Conservation (phyloP, 2,888 invertebrate genomes). For the Sisyra terminalis region DNA sequence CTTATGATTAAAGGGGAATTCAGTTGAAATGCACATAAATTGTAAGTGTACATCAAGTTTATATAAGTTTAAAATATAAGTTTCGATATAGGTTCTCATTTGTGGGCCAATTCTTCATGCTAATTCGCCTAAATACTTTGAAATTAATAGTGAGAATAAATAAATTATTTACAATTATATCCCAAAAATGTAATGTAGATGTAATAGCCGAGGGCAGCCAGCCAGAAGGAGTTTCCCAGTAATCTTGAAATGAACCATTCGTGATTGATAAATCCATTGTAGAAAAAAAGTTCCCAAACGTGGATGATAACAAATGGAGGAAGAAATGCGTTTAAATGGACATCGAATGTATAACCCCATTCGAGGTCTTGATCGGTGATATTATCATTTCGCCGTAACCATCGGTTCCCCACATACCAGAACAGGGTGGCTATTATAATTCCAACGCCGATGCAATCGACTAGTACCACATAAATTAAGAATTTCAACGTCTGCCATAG, state of each 20-base stretch:
- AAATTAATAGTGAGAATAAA: not conserved
- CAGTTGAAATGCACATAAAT: too few species aligned
- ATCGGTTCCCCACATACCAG: conserved; percentile 75
- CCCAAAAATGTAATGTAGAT: conserved; percentile 95
- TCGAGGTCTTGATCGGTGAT: conserved; percentile 67
- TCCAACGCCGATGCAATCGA: conserved; percentile 87
- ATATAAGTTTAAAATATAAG: too few species aligned
- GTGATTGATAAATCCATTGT: conserved; percentile 64
- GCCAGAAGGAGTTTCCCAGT: conserved; percentile 87
- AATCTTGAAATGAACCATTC: conserved; percentile 65
- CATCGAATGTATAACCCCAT: conserved; percentile 98
- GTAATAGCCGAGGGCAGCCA: conserved; percentile 80
- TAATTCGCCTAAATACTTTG: not conserved
- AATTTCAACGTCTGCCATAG: conserved; percentile 60
- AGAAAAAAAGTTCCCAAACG: conserved; percentile 79
- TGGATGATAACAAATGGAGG: conserved; percentile 90
- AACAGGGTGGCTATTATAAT: conserved; percentile 72
- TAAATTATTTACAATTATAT: conserved; percentile 63
- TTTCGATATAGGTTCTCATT: too few species aligned
- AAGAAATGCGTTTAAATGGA: conserved; percentile 96
- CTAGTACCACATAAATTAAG: conserved; percentile 78
- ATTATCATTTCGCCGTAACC: conserved; percentile 42
- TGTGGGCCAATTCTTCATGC: not conserved
- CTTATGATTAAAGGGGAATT: too few species aligned
- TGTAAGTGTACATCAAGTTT: too few species aligned